Evolutionary conservation across 2,797 vertebrate genomes (phyloP).

Genomic region (Rhincodon typus): DNA sequence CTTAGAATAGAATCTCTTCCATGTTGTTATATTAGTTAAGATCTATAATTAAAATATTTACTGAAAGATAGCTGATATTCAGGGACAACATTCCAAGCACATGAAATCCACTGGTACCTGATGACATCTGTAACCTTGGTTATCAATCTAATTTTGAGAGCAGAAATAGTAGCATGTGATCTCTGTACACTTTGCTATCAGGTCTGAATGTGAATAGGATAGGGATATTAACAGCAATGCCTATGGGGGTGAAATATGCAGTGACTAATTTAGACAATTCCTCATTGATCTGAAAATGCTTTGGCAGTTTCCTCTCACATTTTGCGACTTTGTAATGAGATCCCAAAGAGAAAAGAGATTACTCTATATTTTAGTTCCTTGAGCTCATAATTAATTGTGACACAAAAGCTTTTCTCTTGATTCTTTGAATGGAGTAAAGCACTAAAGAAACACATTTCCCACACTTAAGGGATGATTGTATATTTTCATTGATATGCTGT

Average conservation of each 20-base stretch:
- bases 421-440: background rate
- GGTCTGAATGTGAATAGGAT: slow-evolving; percentile 1
- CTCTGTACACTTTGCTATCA: background rate
- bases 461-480: background rate
- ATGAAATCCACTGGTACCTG: background rate
- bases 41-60: background rate
- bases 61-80: background rate
- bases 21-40: background rate
- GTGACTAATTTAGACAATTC: background rate
- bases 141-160: background rate
- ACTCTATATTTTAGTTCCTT: background rate
- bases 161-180: background rate
- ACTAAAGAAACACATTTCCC: background rate
- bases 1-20: background rate
- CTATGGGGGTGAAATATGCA: slow-evolving; percentile 23
- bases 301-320: background rate
- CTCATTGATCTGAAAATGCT: background rate
- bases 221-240: background rate
- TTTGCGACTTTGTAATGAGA: background rate
- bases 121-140: background rate
- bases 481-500: too few relatives aligned
- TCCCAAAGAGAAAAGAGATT: background rate
- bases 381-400: background rate
- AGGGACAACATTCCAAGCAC: background rate
- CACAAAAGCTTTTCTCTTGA: background rate